These are phyloP conservation scores for Centroberyx gerrardi DNA, from an alignment of 2,797 vertebrate species.

Conservation along the genomic window DNA sequence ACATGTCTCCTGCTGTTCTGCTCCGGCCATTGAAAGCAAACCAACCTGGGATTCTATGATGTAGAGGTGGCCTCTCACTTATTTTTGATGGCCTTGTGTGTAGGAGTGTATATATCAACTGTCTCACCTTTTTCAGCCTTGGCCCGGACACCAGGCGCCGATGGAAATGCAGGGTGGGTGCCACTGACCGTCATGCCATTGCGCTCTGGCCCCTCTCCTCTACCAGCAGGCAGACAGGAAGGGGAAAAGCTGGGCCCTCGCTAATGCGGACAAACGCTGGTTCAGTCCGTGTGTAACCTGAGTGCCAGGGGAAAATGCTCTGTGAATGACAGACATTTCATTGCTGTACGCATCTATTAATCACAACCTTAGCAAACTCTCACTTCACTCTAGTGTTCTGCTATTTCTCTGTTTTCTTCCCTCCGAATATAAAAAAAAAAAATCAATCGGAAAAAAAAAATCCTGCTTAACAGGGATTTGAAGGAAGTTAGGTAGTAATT, in stretches of 20 bases:
- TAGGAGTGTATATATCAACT: slow-evolving; percentile 85
- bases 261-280: slow-evolving; percentile 69
- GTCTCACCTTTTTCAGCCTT: slow-evolving; percentile 86
- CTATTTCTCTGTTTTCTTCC: slow-evolving; percentile 39
- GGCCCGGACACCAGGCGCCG: slow-evolving; percentile 72
- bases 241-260: slow-evolving; percentile 70
- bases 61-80: slow-evolving; percentile 44
- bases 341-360: slow-evolving; percentile 67
- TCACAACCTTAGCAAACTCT: slow-evolving; percentile 53
- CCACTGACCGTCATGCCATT: slow-evolving; percentile 75
- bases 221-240: slow-evolving; percentile 78
- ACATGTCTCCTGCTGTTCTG: slow-evolving; percentile 27
- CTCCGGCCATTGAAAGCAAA: slow-evolving; percentile 12
- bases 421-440: slow-evolving; percentile 33
- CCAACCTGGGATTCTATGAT: slow-evolving; percentile 13
- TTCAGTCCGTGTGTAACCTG: slow-evolving; percentile 75
- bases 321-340: slow-evolving; percentile 74
- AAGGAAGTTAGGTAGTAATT: slow-evolving; percentile 59
- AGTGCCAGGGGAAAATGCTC: slow-evolving; percentile 63
- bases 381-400: slow-evolving; percentile 38
- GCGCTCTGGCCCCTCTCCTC: slow-evolving; percentile 65
- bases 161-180: slow-evolving; percentile 77
- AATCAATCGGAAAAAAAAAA: slow-evolving; percentile 37
- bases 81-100: slow-evolving; percentile 59
- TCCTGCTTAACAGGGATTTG: slow-evolving; percentile 43